Conservation (phyloP, 2,888 invertebrate species). For the Synanthedon tipuliformis region DNA sequence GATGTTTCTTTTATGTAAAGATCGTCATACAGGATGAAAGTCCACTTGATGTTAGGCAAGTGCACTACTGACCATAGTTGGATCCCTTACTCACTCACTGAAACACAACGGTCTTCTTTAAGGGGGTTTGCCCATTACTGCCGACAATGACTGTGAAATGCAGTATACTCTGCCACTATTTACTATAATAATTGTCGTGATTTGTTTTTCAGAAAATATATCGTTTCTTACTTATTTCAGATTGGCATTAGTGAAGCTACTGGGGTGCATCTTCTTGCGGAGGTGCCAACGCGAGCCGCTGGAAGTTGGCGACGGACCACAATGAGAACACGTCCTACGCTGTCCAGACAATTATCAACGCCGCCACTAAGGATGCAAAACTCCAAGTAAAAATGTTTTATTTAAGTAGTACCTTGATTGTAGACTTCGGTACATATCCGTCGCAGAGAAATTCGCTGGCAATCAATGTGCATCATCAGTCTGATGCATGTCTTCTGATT, state of each 20-base stretch:
- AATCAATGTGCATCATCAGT: too few species aligned
- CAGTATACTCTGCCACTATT: neutral
- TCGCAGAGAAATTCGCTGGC: too few species aligned
- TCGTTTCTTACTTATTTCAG: conserved; percentile 12
- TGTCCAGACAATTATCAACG: conserved; percentile 51
- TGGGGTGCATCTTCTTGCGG: conserved; percentile 51
- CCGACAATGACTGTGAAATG: neutral
- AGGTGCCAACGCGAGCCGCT: conserved; percentile 45
- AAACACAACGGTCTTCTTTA: too few species aligned
- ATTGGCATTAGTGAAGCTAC: conserved; percentile 48
- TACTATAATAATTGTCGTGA: neutral
- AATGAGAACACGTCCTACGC: conserved; percentile 23
- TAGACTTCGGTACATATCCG: neutral
- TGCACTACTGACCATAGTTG: too few species aligned
- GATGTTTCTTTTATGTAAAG: too few species aligned
- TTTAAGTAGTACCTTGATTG: neutral
- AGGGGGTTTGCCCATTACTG: too few species aligned
- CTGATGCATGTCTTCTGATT: too few species aligned
- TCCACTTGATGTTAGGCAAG: too few species aligned
- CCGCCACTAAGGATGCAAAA: conserved; percentile 42
- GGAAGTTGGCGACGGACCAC: conserved; percentile 48
- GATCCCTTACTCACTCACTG: too few species aligned
- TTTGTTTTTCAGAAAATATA: too few species aligned
- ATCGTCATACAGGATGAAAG: too few species aligned
- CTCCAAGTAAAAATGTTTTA: conserved; percentile 18